Percentiles rank a stretch among this genome's conserved stretches.
Evolutionary conservation across 2,888 invertebrate species (phyloP).

Genomic region (Julus scanicus): DNA sequence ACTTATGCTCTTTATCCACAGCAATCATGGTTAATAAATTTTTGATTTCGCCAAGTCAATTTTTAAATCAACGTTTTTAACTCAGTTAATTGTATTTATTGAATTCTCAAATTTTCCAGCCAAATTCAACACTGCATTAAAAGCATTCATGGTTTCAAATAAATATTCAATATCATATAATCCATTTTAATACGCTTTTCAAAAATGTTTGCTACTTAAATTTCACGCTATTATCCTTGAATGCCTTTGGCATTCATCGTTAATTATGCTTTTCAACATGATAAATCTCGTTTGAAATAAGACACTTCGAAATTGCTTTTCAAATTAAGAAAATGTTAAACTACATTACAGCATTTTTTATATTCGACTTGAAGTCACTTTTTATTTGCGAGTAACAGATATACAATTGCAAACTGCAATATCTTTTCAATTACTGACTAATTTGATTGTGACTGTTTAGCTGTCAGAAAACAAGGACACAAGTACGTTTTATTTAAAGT

Average conservation of each 20-base stretch:
- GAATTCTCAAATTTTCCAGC: too few relatives aligned
- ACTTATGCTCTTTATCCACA: too few relatives aligned
- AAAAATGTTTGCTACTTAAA: neutral
- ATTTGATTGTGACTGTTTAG: neutral
- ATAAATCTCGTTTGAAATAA: neutral
- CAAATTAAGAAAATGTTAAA: neutral
- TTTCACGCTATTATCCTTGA: neutral
- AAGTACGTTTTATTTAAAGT: neutral
- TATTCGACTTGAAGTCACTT: neutral
- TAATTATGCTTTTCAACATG: neutral
- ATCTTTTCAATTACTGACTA: neutral
- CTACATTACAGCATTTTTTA: neutral
- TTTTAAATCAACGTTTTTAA: too few relatives aligned
- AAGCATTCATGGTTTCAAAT: neutral
- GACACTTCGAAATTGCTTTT: neutral
- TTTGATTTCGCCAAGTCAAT: too few relatives aligned
- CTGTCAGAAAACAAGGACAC: neutral
- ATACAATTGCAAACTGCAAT: neutral
- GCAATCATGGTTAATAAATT: too few relatives aligned
- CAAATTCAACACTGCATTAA: too few relatives aligned
- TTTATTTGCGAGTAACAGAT: neutral
- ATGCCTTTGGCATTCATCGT: neutral
- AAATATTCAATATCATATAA: neutral
- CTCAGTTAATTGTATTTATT: too few relatives aligned
- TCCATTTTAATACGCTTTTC: neutral